A percentile compares a stretch with the other conserved stretches of the same genome.
Conservation (phyloP, 1,140 invertebrate genomes). For the Schlechtendalia chinensis region DNA sequence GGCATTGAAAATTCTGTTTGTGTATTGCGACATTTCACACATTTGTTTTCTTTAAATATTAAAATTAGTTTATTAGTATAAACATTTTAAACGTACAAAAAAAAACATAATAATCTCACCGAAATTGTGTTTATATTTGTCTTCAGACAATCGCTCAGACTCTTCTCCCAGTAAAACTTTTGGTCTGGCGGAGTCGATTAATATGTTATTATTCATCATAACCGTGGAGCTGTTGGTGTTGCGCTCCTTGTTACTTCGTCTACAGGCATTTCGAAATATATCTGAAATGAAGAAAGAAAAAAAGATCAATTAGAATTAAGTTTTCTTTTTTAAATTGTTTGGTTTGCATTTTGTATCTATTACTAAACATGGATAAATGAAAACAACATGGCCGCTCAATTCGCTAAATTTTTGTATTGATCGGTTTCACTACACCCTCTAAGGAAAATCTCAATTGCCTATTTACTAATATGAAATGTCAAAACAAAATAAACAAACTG, state of each 20-base stretch:
- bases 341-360: conserved; percentile 4
- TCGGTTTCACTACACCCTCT: background rate
- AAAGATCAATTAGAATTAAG: background rate
- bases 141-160: conserved; percentile 38
- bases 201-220: conserved; percentile 45
- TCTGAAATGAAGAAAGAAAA: conserved; percentile 23
- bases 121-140: conserved; percentile 26
- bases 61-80: background rate
- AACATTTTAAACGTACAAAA: background rate
- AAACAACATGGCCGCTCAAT: conserved; percentile 18
- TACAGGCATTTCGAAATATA: conserved; percentile 43
- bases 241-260: conserved; percentile 31
- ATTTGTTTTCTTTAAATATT: conserved; percentile 34
- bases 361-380: background rate
- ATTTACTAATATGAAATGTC: background rate
- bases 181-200: conserved; percentile 46
- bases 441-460: background rate
- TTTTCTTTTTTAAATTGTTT: background rate
- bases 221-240: conserved; percentile 36
- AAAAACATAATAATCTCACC: conserved; percentile 1
- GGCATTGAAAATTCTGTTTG: conserved; percentile 13
- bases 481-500: conserved; percentile 12
- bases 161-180: conserved; percentile 46
- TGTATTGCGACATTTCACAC: conserved; percentile 31
- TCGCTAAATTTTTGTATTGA: background rate